A percentile compares a stretch with the other conserved stretches of the same genome.
phyloP scores from a whole-genome alignment of 2,888 invertebrate species.

The Epistrophe grossulariae region DNA sequence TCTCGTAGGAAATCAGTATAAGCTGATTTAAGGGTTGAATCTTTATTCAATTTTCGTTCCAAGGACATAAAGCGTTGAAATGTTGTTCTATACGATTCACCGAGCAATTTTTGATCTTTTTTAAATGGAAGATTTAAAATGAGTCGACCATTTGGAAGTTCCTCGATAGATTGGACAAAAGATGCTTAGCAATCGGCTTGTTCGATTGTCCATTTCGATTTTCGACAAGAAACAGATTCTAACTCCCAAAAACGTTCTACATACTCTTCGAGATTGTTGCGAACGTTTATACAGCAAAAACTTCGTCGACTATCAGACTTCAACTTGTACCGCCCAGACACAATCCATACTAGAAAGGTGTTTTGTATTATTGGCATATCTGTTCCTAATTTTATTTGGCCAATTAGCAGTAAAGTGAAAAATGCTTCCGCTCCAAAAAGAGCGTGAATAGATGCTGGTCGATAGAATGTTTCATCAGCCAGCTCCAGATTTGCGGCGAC shows the following conservation, averaged over 20 bases:
- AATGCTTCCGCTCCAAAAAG: conserved; percentile 17
- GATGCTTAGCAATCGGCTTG: conserved; percentile 18
- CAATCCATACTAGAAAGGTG: background rate
- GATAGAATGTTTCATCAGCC: conserved; percentile 8
- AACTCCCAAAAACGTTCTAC: conserved; percentile 3
- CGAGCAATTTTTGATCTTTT: background rate
- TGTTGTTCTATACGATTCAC: conserved; percentile 4
- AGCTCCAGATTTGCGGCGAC: too few relatives aligned
- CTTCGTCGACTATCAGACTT: too few relatives aligned
- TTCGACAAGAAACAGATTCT: background rate
- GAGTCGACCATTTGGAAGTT: conserved; percentile 4
- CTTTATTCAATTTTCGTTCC: conserved; percentile 55
- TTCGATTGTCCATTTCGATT: conserved; percentile 3
- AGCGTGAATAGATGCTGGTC: background rate
- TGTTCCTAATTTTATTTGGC: background rate
- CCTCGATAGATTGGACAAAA: conserved; percentile 14
- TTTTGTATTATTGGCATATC: conserved; percentile 21
- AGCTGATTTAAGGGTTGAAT: too few relatives aligned
- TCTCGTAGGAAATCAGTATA: too few relatives aligned
- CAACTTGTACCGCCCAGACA: background rate
- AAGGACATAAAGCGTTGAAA: conserved; percentile 41
- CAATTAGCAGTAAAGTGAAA: conserved; percentile 5
- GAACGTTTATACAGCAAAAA: too few relatives aligned
- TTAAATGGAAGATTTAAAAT: conserved; percentile 8
- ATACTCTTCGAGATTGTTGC: too few relatives aligned